These are phyloP conservation scores for Bombus consobrinus DNA, from an alignment of 1,140 invertebrate genomes.

Conservation along the genomic window DNA sequence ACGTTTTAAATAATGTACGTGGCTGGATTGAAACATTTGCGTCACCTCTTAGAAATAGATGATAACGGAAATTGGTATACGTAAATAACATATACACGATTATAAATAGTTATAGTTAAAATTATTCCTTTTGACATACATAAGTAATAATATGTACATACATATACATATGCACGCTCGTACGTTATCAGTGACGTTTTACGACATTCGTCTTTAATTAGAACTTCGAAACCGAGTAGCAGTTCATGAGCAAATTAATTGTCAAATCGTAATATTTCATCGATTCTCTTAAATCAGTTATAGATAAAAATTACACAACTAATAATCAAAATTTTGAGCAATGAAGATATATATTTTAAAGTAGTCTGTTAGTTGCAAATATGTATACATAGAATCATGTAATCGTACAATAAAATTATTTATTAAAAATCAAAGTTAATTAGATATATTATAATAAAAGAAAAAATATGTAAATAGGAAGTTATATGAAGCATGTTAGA, in stretches of 20 bases:
- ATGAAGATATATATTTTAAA: conserved; percentile 45
- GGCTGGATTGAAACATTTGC: conserved; percentile 1
- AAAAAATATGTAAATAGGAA: not conserved
- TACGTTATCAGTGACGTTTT: conserved; percentile 20
- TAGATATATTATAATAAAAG: not conserved
- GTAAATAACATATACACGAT: not conserved
- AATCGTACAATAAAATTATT: not conserved
- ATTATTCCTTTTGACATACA: not conserved
- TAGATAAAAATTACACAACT: not conserved
- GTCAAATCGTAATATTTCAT: not conserved
- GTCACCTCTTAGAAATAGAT: conserved; percentile 30
- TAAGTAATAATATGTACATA: not conserved
- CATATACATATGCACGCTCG: too few species aligned
- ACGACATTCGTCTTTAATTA: not conserved
- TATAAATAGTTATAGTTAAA: conserved; percentile 29
- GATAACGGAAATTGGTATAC: conserved; percentile 14
- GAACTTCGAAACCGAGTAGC: not conserved
- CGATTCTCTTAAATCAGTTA: not conserved
- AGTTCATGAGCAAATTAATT: not conserved
- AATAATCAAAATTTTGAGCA: conserved; percentile 3
- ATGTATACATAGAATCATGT: not conserved
- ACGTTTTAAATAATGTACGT: conserved; percentile 9
- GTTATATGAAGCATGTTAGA: not conserved
- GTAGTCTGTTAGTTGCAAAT: conserved; percentile 22
- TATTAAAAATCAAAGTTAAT: not conserved